Evolutionary conservation across 2,113 vertebrate genomes (phyloP), one percentile per base, ranked within the genome.

Genomic region (Urocynchramus pylzowi): DNA sequence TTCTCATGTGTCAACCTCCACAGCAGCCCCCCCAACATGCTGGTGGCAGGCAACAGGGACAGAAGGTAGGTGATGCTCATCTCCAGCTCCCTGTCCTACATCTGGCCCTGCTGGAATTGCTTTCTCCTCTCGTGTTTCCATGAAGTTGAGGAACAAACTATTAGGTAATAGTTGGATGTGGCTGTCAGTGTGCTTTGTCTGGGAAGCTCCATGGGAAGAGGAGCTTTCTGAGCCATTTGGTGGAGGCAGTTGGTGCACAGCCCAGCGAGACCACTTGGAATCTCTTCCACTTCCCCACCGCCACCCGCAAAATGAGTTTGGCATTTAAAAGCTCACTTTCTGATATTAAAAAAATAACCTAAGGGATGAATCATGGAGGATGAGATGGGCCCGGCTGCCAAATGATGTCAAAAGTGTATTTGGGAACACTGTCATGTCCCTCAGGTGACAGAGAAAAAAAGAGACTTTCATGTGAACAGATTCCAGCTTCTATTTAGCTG

Each of bases 41-140:
- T 99, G 95, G 98, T 98, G 83, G 98, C 99, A 7, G 99, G 99
- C 91, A 99, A 99, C 98, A 99, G 98, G 96, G 99, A 99, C 98
- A 97, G 99, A 91, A 98, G 99, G 99, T 99, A 98, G 2, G 97
- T 98, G 28, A 53, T 31, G 49, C 35, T 44, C 53, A 4, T 42
- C 57, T 41, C 92, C 74, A 84, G 4, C 56, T 59, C 44, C 16
- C 45, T 17, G 10, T 76, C 91, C 91, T 91, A 13, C 93, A 85
- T 12, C 93, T 95, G 95, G 93, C 81, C 84, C 87, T 84, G 71
- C 64, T 92, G 75, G 52, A 93, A 50, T 37, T 44, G 67, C 28
- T 89, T 75, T 54, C 86, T 89, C 69, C 83, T 74, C 83, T n/a
- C 3, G 22, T 19, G 47, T 83, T 74, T 27, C 63, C 73, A 64